These are phyloP conservation scores for Portevinia maculata DNA, from an alignment of 2,888 invertebrate genomes.

Conservation along the genomic window DNA sequence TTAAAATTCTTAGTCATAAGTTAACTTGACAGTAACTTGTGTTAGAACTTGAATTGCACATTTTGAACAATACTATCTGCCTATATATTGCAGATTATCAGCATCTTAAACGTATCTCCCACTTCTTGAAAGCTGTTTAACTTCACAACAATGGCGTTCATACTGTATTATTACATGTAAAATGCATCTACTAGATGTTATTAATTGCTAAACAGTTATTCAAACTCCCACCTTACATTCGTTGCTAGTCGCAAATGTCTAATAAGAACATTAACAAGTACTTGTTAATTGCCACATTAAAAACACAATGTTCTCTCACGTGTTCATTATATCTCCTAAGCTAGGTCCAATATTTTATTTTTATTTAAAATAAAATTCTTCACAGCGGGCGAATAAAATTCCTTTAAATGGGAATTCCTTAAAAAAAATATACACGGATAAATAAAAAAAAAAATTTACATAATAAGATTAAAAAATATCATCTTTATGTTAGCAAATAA, in stretches of 20 bases:
- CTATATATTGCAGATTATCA: too few species aligned
- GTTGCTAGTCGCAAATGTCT: slow-evolving; percentile 4
- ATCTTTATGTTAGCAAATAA: slow-evolving; percentile 23
- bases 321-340: background rate
- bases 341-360: background rate
- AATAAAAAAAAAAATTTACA: slow-evolving; percentile 16
- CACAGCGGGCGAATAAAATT: slow-evolving; percentile 1
- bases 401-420: slow-evolving; percentile 32
- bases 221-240: slow-evolving; percentile 29
- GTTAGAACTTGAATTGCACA: too few species aligned
- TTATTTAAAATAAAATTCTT: background rate
- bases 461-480: slow-evolving; percentile 23
- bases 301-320: background rate
- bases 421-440: slow-evolving; percentile 10
- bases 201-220: slow-evolving; percentile 7
- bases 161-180: background rate
- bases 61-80: too few species aligned
- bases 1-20: too few species aligned
- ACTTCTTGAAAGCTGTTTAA: too few species aligned
- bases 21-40: too few species aligned
- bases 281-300: slow-evolving; percentile 32
- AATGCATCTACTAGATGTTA: background rate
- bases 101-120: too few species aligned
- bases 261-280: slow-evolving; percentile 21
- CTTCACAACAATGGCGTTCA: too few species aligned